A percentile compares a stretch with the other conserved stretches of the same genome.
Evolutionary conservation across 2,113 vertebrate species (phyloP).

Genomic region (Erythrolamprus reginae): DNA sequence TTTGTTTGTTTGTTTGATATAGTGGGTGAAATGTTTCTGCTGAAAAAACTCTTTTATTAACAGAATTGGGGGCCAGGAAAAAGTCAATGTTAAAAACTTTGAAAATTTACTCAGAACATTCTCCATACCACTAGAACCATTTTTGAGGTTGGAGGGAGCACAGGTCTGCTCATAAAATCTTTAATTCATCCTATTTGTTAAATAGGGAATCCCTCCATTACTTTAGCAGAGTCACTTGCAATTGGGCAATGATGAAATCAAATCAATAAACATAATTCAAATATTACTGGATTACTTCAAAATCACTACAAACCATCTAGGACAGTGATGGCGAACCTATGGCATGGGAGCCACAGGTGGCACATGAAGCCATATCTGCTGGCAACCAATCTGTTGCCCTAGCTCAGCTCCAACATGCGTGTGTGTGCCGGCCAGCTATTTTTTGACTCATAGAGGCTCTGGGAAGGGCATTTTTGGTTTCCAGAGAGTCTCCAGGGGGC

Average conservation of each 20-base stretch:
- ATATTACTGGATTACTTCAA: background rate
- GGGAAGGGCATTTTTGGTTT: too few relatives aligned
- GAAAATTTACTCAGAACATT: background rate
- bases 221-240: background rate
- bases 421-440: too few relatives aligned
- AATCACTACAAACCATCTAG: background rate
- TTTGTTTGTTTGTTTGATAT: background rate
- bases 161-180: background rate
- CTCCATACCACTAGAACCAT: background rate
- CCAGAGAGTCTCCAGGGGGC: too few relatives aligned
- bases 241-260: background rate
- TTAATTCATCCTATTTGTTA: background rate
- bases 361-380: too few relatives aligned
- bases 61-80: too few relatives aligned
- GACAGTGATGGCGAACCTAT: too few relatives aligned
- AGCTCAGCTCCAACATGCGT: too few relatives aligned
- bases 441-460: too few relatives aligned
- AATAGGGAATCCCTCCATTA: background rate
- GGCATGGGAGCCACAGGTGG: too few relatives aligned
- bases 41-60: background rate
- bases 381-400: too few relatives aligned
- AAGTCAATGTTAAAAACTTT: background rate
- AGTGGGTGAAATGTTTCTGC: background rate
- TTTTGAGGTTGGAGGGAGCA: background rate
- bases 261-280: background rate